Conservation (phyloP, 2,888 invertebrate species). For the Melanostoma scalare region DNA sequence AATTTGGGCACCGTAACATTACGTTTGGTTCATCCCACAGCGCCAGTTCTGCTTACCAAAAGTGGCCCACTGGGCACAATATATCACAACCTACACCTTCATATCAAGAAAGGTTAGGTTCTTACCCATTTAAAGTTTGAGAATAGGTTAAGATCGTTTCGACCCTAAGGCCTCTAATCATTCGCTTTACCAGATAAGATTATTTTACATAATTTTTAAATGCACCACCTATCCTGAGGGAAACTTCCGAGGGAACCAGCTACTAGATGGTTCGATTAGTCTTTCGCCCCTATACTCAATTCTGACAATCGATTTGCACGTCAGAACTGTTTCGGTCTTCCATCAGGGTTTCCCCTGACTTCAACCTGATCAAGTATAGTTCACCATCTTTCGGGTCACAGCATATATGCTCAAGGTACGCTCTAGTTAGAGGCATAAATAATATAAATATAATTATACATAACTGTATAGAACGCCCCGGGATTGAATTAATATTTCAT, state of each 20-base stretch:
- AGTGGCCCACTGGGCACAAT: no score
- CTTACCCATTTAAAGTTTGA: no score
- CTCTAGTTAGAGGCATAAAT: slow-evolving; percentile 74
- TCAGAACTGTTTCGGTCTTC: slow-evolving; percentile 89
- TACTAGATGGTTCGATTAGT: slow-evolving; percentile 89
- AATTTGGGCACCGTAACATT: no score
- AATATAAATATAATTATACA: slow-evolving; percentile 74
- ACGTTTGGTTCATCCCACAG: no score
- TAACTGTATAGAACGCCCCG: slow-evolving; percentile 72
- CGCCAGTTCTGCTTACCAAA: no score
- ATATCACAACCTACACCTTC: no score
- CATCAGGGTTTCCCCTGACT: slow-evolving; percentile 77
- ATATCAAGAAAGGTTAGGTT: no score
- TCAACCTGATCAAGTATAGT: slow-evolving; percentile 81
- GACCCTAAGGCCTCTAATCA: slow-evolving; percentile 87
- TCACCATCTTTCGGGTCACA: no score
- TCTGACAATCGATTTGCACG: slow-evolving; percentile 91
- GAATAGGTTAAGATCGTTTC: slow-evolving; percentile 87
- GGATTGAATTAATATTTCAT: slow-evolving; percentile 11
- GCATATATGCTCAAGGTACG: slow-evolving; percentile 84
- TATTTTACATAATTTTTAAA: slow-evolving; percentile 75
- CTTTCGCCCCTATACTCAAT: slow-evolving; percentile 88
- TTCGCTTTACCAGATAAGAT: slow-evolving; percentile 89
- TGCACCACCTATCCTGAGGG: slow-evolving; percentile 89
- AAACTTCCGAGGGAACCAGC: slow-evolving; percentile 90